These are phyloP conservation scores for Aphodius granarius DNA, from an alignment of 2,888 invertebrate species.

Conservation along the genomic window DNA sequence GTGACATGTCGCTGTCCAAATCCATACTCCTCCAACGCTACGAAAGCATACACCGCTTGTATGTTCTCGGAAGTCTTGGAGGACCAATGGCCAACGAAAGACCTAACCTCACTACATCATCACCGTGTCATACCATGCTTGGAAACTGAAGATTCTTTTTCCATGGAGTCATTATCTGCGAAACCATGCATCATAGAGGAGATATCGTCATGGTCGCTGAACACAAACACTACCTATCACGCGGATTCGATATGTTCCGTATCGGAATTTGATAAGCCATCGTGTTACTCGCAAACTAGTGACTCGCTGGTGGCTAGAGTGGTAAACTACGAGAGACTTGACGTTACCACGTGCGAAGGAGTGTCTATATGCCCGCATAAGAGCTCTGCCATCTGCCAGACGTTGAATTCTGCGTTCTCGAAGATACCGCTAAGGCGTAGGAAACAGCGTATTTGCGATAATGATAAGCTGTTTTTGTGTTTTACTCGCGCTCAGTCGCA, in stretches of 20 bases:
- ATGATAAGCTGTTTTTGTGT: neutral
- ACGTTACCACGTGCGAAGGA: neutral
- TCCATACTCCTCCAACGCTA: neutral
- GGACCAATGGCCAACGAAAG: neutral
- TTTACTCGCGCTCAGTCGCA: neutral
- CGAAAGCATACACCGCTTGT: neutral
- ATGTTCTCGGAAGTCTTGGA: neutral
- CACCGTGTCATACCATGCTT: neutral
- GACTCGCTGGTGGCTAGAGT: neutral
- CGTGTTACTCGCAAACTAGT: neutral
- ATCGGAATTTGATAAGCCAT: neutral
- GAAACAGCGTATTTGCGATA: neutral
- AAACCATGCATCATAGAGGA: neutral
- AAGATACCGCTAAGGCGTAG: neutral
- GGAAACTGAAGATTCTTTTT: neutral
- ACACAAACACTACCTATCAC: neutral
- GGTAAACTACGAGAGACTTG: neutral
- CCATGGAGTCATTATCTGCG: neutral
- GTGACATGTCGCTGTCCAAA: neutral
- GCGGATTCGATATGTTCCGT: neutral
- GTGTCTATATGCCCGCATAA: neutral
- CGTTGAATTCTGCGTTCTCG: neutral
- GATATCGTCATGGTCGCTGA: neutral
- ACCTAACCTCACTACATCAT: too few relatives aligned
- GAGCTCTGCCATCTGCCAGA: neutral